Percentiles rank a stretch among this genome's conserved stretches.
phyloP scores from a whole-genome alignment of 1,140 invertebrate species.

The Mactra quadrangularis region DNA sequence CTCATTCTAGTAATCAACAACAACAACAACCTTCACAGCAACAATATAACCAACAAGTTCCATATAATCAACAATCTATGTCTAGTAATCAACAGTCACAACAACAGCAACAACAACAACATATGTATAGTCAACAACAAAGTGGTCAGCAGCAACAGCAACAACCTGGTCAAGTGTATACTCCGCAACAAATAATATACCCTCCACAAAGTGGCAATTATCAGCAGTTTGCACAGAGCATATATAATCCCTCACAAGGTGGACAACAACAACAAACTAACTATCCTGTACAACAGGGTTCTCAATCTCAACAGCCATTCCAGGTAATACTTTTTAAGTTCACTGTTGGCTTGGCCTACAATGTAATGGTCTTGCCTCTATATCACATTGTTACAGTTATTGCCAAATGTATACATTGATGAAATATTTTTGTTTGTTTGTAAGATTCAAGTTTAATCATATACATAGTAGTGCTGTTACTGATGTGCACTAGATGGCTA shows the following conservation, averaged over 20 bases:
- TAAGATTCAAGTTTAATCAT: too few relatives aligned
- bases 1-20: conserved; percentile 11
- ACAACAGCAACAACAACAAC: not conserved
- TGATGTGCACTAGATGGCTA: too few relatives aligned
- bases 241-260: conserved; percentile 1
- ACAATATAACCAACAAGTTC: not conserved
- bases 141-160: conserved; percentile 4
- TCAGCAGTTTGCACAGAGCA: conserved; percentile 1
- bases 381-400: too few relatives aligned
- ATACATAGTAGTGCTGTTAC: too few relatives aligned
- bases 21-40: conserved; percentile 28
- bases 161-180: conserved; percentile 4
- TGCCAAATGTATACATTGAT: too few relatives aligned
- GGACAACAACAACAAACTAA: conserved; percentile 2
- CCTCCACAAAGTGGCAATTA: conserved; percentile 5
- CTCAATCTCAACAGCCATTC: conserved; percentile 16
- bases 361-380: too few relatives aligned
- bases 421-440: too few relatives aligned
- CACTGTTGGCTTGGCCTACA: too few relatives aligned
- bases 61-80: conserved; percentile 13
- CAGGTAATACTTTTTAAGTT: conserved; percentile 26
- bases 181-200: conserved; percentile 26
- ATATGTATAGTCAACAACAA: conserved; percentile 10
- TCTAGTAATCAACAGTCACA: not conserved
- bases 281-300: not conserved